Evolutionary conservation across 2,113 vertebrate species (phyloP).

Genomic region (Ptychochromis oligacanthus): DNA sequence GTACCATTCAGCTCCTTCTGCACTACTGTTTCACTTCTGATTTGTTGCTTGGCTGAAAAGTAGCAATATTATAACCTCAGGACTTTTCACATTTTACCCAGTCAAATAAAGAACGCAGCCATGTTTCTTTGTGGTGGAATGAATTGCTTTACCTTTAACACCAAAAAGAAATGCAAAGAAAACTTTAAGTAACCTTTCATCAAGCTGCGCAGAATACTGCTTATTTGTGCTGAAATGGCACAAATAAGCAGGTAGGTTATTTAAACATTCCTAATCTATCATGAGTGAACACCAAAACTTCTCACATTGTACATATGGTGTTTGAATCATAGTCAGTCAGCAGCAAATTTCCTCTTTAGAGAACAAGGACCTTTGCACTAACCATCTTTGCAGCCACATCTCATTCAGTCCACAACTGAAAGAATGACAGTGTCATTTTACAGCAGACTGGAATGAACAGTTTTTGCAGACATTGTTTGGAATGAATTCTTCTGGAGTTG

Average conservation of each 20-base stretch:
- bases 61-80: conserved; percentile 15
- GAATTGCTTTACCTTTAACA: neutral
- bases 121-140: neutral
- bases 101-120: conserved; percentile 52
- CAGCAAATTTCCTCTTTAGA: neutral
- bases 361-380: neutral
- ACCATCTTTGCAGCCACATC: neutral
- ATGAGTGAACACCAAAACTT: neutral
- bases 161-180: neutral
- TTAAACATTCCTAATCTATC: neutral
- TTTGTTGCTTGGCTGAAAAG: neutral
- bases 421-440: neutral
- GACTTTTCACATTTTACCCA: conserved; percentile 61
- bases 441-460: neutral
- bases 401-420: neutral
- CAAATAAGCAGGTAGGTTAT: too few relatives aligned
- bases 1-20: neutral
- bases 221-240: neutral
- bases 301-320: neutral
- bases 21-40: neutral
- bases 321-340: neutral
- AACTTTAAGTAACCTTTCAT: neutral
- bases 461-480: neutral
- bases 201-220: neutral
- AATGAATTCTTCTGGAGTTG: neutral